Evolutionary conservation across 2,888 invertebrate species (phyloP).

Genomic region (Andrena dorsata): DNA sequence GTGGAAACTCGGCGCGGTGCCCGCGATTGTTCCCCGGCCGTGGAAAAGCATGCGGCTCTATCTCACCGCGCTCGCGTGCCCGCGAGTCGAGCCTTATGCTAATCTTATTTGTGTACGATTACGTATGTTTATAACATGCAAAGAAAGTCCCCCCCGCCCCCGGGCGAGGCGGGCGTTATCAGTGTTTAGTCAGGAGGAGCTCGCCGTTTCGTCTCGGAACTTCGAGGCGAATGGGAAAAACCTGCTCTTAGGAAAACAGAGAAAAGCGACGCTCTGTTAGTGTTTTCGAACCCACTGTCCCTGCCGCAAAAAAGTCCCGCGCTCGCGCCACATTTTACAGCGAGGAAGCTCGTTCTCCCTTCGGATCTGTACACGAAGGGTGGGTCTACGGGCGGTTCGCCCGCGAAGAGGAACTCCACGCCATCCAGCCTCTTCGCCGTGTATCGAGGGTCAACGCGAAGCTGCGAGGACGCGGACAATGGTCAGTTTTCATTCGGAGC

Average conservation of each 20-base stretch:
- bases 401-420: neutral
- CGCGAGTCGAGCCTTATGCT: slow-evolving; percentile 82
- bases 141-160: slow-evolving; percentile 81
- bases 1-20: slow-evolving; percentile 25
- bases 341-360: neutral
- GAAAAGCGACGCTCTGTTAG: slow-evolving; percentile 13
- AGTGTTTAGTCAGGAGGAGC: slow-evolving; percentile 84
- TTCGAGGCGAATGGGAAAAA: slow-evolving; percentile 68
- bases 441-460: neutral
- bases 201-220: slow-evolving; percentile 73
- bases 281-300: neutral
- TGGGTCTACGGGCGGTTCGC: neutral
- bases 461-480: neutral
- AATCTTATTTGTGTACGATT: slow-evolving; percentile 85
- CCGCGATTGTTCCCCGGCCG: slow-evolving; percentile 62
- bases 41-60: slow-evolving; percentile 63
- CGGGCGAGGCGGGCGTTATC: slow-evolving; percentile 79
- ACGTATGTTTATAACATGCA: slow-evolving; percentile 85
- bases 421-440: neutral
- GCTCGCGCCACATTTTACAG: neutral
- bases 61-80: slow-evolving; percentile 70
- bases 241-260: slow-evolving; percentile 65
- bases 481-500: neutral
- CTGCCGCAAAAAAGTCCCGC: neutral
- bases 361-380: neutral